Evolutionary conservation across 2,113 vertebrate species (phyloP).

Genomic region (Ginglymostoma cirratum): DNA sequence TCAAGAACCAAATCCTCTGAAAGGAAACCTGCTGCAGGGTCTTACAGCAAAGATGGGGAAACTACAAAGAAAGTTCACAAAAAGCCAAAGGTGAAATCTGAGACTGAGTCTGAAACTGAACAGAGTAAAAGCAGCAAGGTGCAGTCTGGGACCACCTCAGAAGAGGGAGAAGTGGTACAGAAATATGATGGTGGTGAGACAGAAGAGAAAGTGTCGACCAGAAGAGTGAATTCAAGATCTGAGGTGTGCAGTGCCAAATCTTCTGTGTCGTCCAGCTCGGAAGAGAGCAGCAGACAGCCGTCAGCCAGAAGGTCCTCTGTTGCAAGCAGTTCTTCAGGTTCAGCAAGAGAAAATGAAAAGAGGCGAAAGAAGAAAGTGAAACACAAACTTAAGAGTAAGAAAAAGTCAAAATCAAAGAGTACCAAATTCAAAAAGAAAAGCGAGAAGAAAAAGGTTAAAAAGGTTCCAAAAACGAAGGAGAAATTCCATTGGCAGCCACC

Average conservation of each 20-base stretch:
- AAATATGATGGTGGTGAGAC: slow-evolving; percentile 57
- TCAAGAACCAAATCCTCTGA: slow-evolving; percentile 28
- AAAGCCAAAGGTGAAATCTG: slow-evolving; percentile 75
- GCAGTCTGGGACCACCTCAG: slow-evolving; percentile 56
- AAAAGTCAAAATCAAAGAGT: slow-evolving; percentile 45
- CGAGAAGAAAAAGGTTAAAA: slow-evolving; percentile 78
- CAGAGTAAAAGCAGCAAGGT: slow-evolving; percentile 43
- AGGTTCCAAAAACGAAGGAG: slow-evolving; percentile 78
- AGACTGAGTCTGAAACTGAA: slow-evolving; percentile 68
- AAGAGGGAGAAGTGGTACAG: slow-evolving; percentile 89
- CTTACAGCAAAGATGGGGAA: slow-evolving; percentile 45
- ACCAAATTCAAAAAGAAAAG: slow-evolving; percentile 55
- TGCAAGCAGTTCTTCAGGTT: slow-evolving; percentile 50
- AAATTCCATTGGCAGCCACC: slow-evolving; percentile 93
- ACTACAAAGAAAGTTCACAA: slow-evolving; percentile 44
- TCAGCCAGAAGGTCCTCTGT: slow-evolving; percentile 43
- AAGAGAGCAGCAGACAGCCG: neutral
- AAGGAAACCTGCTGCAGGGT: slow-evolving; percentile 46
- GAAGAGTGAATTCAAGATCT: slow-evolving; percentile 44
- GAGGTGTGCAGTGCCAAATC: slow-evolving; percentile 41
- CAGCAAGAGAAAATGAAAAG: slow-evolving; percentile 54
- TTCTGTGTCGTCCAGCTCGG: slow-evolving; percentile 39
- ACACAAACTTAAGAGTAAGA: slow-evolving; percentile 65
- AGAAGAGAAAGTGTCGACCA: slow-evolving; percentile 47
- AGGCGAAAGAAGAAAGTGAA: slow-evolving; percentile 62